These are phyloP conservation scores for Agapetus fuscipes DNA, from an alignment of 2,888 invertebrate species.

Conservation along the genomic window DNA sequence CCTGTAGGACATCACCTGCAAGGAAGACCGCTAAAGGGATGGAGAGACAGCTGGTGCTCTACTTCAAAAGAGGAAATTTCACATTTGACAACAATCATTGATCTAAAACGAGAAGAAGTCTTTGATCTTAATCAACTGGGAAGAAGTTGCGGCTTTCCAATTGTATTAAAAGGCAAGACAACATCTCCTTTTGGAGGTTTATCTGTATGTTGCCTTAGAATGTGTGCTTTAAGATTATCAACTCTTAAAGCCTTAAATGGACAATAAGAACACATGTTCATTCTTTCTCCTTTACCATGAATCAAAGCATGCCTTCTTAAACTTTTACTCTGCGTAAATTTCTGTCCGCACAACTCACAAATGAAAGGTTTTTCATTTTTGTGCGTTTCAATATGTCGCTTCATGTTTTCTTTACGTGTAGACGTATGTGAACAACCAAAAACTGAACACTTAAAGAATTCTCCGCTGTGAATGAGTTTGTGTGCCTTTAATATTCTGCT, in stretches of 20 bases:
- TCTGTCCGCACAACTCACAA: conserved; percentile 46
- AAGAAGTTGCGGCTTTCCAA: too few species aligned
- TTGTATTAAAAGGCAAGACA: too few species aligned
- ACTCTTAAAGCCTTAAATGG: conserved; percentile 37
- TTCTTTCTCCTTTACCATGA: conserved; percentile 27
- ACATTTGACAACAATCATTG: too few species aligned
- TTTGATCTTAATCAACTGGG: too few species aligned
- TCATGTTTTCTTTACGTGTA: conserved; percentile 41
- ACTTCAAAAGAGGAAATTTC: too few species aligned
- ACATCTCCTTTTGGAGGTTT: conserved; percentile 1
- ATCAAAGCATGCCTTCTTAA: conserved; percentile 25
- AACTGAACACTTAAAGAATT: conserved; percentile 37
- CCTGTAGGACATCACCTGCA: too few species aligned
- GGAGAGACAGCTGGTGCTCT: too few species aligned
- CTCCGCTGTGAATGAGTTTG: conserved; percentile 39
- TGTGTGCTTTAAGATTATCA: conserved; percentile 44
- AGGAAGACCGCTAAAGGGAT: too few species aligned
- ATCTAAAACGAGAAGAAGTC: too few species aligned
- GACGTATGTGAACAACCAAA: conserved; percentile 37
- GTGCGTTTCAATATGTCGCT: conserved; percentile 43
- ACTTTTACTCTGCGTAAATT: conserved; percentile 45
- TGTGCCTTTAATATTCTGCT: conserved; percentile 44
- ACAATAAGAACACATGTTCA: conserved; percentile 35
- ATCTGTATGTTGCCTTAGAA: conserved; percentile 28
- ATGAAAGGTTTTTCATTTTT: conserved; percentile 45